These are phyloP conservation scores for Stichopus horrens DNA, from an alignment of 53 echinoderm and acorn worm species.

Conservation along the genomic window DNA sequence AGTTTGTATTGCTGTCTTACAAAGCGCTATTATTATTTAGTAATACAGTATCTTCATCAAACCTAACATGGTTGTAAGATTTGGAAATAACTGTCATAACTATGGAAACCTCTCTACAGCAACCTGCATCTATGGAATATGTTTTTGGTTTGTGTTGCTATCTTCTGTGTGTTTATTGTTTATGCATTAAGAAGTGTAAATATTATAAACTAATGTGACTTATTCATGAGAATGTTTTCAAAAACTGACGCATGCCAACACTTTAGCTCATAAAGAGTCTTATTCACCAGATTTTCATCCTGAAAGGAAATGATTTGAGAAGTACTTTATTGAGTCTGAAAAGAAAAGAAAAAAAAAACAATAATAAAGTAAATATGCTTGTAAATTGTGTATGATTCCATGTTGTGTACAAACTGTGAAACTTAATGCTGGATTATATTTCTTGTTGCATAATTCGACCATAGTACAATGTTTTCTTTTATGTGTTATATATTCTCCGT, in stretches of 20 bases:
- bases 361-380: not conserved
- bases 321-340: not conserved
- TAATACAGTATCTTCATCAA: no score
- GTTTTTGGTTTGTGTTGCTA: no score
- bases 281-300: not conserved
- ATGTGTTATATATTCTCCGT: not conserved
- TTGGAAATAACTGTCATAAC: no score
- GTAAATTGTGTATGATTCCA: slow-evolving; percentile 12
- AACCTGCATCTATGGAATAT: no score
- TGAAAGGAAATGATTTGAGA: not conserved
- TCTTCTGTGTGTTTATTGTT: no score
- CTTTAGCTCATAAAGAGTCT: not conserved
- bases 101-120: no score
- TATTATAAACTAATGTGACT: not conserved
- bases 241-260: not conserved
- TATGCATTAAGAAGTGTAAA: not conserved
- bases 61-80: no score
- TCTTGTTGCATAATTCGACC: not conserved
- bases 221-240: not conserved
- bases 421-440: slow-evolving; percentile 7
- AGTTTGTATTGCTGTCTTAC: no score
- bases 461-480: not conserved
- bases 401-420: slow-evolving; percentile 4
- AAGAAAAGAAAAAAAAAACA: not conserved
- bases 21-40: no score